These are phyloP conservation scores for Zygogramma bicolorata DNA, from an alignment of 2,888 invertebrate species.

Conservation along the genomic window DNA sequence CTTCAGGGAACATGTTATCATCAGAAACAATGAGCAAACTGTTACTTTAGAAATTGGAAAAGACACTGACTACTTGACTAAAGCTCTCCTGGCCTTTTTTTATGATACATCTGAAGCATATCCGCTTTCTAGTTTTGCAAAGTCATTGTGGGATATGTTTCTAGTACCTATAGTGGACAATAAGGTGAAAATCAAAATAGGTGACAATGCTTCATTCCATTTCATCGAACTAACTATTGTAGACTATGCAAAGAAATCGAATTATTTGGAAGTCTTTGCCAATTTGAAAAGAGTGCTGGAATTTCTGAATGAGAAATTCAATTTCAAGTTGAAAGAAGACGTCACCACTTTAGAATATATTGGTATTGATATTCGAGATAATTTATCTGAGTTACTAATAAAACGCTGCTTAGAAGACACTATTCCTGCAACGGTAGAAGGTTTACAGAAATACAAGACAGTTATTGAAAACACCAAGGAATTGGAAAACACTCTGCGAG, in stretches of 20 bases:
- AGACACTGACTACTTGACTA: conserved; percentile 62
- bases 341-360: conserved; percentile 70
- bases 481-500: conserved; percentile 75
- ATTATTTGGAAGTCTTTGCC: conserved; percentile 70
- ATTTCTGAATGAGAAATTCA: conserved; percentile 72
- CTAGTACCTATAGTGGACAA: conserved; percentile 71
- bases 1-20: conserved; percentile 68
- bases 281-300: conserved; percentile 72
- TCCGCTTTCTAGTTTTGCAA: conserved; percentile 71
- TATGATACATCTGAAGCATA: conserved; percentile 60
- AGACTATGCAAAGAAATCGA: conserved; percentile 64
- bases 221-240: conserved; percentile 58
- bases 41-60: conserved; percentile 64
- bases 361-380: conserved; percentile 70
- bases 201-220: conserved; percentile 22
- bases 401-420: conserved; percentile 81
- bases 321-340: conserved; percentile 66
- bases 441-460: conserved; percentile 74
- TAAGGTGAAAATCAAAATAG: conserved; percentile 23
- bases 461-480: conserved; percentile 75
- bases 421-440: conserved; percentile 81
- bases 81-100: conserved; percentile 64
- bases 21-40: conserved; percentile 57
- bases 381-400: conserved; percentile 76
- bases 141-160: conserved; percentile 71